Conservation (phyloP, 2,888 invertebrate genomes). For the Osmoderma eremita region DNA sequence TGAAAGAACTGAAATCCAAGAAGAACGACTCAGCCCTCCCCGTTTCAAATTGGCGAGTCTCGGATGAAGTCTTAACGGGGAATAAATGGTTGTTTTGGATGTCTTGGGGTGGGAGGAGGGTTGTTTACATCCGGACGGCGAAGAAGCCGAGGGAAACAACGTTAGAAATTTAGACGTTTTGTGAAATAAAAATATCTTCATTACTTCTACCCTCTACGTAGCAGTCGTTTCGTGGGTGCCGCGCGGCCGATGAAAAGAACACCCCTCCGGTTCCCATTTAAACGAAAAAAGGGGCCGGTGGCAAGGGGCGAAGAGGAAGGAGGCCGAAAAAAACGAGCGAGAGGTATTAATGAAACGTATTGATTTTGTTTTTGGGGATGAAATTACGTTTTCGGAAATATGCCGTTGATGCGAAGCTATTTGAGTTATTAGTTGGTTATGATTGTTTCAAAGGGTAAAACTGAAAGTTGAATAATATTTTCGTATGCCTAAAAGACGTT, state of each 20-base stretch:
- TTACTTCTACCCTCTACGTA: slow-evolving; percentile 45
- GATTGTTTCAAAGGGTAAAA: too few relatives aligned
- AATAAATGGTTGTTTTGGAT: slow-evolving; percentile 60
- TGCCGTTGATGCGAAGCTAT: neutral
- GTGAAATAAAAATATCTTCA: slow-evolving; percentile 52
- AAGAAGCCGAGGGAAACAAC: slow-evolving; percentile 49
- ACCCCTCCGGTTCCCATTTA: slow-evolving; percentile 32
- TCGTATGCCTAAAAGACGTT: too few relatives aligned
- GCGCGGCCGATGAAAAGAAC: slow-evolving; percentile 36
- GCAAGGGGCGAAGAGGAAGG: slow-evolving; percentile 15
- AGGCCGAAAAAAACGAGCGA: neutral
- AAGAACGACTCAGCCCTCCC: slow-evolving; percentile 37
- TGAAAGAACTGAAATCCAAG: slow-evolving; percentile 46
- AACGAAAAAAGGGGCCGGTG: slow-evolving; percentile 18
- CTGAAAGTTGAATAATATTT: too few relatives aligned
- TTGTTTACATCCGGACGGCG: slow-evolving; percentile 53
- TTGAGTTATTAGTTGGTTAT: too few relatives aligned
- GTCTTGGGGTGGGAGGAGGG: slow-evolving; percentile 53
- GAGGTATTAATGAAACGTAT: slow-evolving; percentile 32
- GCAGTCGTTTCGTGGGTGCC: neutral
- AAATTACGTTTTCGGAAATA: slow-evolving; percentile 1
- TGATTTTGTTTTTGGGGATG: slow-evolving; percentile 16
- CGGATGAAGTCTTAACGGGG: slow-evolving; percentile 60
- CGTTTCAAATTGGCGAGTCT: slow-evolving; percentile 47
- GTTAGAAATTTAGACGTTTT: slow-evolving; percentile 50